These are phyloP conservation scores for Diadophis punctatus DNA, from an alignment of 2,113 vertebrate species.

Conservation along the genomic window DNA sequence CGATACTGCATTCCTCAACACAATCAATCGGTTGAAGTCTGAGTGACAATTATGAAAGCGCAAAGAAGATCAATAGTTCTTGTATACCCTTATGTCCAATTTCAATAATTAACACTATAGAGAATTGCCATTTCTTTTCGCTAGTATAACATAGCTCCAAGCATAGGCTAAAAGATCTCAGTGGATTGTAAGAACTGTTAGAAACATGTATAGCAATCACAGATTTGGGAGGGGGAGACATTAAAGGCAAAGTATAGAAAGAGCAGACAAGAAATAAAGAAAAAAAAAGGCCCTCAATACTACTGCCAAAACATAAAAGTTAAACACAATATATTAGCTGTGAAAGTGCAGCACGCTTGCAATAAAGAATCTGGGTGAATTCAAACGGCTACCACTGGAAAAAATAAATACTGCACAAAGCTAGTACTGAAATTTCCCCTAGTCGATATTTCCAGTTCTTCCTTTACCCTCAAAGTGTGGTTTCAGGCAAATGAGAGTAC, in stretches of 20 bases:
- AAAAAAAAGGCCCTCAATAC: not conserved
- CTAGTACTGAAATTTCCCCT: not conserved
- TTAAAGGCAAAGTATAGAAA: not conserved
- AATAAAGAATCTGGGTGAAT: constrained; percentile 42
- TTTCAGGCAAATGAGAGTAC: not conserved
- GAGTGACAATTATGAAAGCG: constrained; percentile 23
- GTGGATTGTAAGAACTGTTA: constrained; percentile 38
- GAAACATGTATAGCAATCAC: not conserved
- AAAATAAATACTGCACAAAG: constrained; percentile 1
- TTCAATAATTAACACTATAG: constrained; percentile 18
- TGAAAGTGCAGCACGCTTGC: constrained; percentile 26
- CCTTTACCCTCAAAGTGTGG: constrained; percentile 6
- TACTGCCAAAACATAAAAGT: constrained; percentile 23
- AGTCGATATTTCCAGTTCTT: not conserved
- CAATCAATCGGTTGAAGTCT: constrained; percentile 13
- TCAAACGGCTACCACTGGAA: not conserved
- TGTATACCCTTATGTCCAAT: not conserved
- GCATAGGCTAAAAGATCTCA: constrained; percentile 7
- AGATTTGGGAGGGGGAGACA: not conserved
- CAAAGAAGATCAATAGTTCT: not conserved
- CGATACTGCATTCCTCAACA: not conserved
- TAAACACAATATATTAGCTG: not conserved
- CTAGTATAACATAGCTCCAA: constrained; percentile 22
- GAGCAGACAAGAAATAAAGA: not conserved
- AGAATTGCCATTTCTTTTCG: not conserved